A percentile compares a stretch with the other conserved stretches of the same genome.
Evolutionary conservation across 2,888 invertebrate genomes (phyloP).

Genomic region (Ceratothoa steindachneri): DNA sequence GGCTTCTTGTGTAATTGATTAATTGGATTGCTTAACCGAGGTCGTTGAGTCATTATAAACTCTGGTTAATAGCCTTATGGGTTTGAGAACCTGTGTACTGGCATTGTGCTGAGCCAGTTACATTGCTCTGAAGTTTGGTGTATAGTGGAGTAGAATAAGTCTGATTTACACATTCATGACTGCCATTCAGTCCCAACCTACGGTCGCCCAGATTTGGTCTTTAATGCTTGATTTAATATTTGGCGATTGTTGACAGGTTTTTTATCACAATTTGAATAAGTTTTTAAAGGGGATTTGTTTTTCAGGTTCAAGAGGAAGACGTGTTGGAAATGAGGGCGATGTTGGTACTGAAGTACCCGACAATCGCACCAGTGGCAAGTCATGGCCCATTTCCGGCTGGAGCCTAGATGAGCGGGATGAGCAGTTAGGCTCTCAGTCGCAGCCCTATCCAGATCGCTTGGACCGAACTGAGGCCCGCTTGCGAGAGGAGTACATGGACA

Average conservation of each 20-base stretch:
- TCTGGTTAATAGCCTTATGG: too few relatives aligned
- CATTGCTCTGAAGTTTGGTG: too few relatives aligned
- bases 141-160: too few relatives aligned
- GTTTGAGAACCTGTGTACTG: too few relatives aligned
- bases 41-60: too few relatives aligned
- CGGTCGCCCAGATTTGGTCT: too few relatives aligned
- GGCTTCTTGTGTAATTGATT: too few relatives aligned
- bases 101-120: too few relatives aligned
- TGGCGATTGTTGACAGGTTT: neutral
- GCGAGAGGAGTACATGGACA: conserved; percentile 28
- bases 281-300: neutral
- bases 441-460: conserved; percentile 4
- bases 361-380: conserved; percentile 27
- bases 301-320: conserved; percentile 21
- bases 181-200: too few relatives aligned
- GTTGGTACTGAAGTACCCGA: conserved; percentile 27
- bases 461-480: conserved; percentile 28
- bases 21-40: too few relatives aligned
- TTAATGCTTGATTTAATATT: too few relatives aligned
- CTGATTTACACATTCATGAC: too few relatives aligned
- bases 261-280: neutral
- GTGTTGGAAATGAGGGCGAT: conserved; percentile 32
- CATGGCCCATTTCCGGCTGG: conserved; percentile 16
- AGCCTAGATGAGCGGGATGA: conserved; percentile 27
- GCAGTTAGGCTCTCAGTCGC: neutral